These are phyloP conservation scores for Pristiophorus japonicus DNA, from an alignment of 2,113 vertebrate genomes.

Conservation along the genomic window DNA sequence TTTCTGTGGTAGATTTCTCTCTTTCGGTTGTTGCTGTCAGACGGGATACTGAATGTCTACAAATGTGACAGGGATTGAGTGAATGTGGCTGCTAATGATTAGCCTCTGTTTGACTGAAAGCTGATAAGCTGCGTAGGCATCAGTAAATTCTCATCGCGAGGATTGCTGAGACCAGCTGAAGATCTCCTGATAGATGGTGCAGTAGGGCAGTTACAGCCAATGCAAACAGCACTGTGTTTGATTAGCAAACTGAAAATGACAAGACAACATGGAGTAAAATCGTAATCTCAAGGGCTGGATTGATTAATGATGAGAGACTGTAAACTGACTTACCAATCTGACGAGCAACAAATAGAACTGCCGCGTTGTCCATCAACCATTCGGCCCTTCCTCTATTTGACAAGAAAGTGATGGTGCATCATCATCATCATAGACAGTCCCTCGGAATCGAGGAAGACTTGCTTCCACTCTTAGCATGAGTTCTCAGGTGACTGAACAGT, in stretches of 20 bases:
- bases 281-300: background rate
- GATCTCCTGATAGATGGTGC: background rate
- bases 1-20: background rate
- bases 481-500: too few species aligned
- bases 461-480: too few species aligned
- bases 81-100: background rate
- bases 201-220: background rate
- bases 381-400: background rate
- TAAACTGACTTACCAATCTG: background rate
- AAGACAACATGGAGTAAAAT: background rate
- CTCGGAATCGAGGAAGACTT: too few species aligned
- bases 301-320: background rate
- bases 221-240: background rate
- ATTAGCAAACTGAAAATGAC: background rate
- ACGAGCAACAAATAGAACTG: background rate
- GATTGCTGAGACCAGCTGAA: background rate
- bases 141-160: background rate
- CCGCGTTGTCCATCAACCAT: background rate
- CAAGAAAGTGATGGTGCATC: background rate
- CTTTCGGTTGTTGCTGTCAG: background rate
- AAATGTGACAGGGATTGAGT: background rate
- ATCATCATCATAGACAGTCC: too few species aligned
- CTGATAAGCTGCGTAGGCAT: background rate
- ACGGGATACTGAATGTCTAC: background rate
- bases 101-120: background rate